These are phyloP conservation scores for Spea multiplicata DNA, from an alignment of 2,113 vertebrate species.

Conservation along the genomic window DNA sequence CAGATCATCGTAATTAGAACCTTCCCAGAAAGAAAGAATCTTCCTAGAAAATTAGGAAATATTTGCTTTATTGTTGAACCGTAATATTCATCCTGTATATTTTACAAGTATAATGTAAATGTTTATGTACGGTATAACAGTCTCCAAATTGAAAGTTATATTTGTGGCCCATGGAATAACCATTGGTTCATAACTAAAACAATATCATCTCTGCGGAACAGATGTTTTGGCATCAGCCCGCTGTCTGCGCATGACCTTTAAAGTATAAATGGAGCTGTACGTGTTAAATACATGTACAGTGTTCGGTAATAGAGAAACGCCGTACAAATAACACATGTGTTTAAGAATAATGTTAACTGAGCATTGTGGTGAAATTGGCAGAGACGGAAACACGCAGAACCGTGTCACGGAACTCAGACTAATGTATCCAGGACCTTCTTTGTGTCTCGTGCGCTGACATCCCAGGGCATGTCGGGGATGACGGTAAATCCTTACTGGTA, in stretches of 20 bases:
- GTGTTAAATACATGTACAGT: conserved; percentile 41
- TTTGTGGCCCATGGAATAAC: background rate
- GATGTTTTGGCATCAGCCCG: conserved; percentile 22
- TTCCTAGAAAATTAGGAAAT: background rate
- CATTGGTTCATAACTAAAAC: background rate
- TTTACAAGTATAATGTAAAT: background rate
- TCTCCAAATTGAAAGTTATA: background rate
- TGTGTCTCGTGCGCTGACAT: background rate
- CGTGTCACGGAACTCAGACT: conserved; percentile 10
- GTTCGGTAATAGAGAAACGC: conserved; percentile 28
- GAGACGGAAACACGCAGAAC: conserved; percentile 16
- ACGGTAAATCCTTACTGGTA: no score
- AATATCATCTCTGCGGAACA: conserved; percentile 34
- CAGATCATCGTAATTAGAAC: background rate
- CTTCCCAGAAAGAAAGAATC: background rate
- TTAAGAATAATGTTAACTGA: conserved; percentile 15
- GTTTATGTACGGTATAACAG: background rate
- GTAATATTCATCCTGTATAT: no score
- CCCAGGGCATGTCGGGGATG: no score
- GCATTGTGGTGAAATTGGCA: conserved; percentile 22
- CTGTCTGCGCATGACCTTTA: conserved; percentile 13
- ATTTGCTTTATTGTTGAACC: background rate
- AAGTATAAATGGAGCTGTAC: conserved; percentile 23
- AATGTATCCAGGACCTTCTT: background rate
- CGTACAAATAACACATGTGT: conserved; percentile 39